phyloP scores from a whole-genome alignment of 2,888 invertebrate species.

The Agrenia bidenticulata region DNA sequence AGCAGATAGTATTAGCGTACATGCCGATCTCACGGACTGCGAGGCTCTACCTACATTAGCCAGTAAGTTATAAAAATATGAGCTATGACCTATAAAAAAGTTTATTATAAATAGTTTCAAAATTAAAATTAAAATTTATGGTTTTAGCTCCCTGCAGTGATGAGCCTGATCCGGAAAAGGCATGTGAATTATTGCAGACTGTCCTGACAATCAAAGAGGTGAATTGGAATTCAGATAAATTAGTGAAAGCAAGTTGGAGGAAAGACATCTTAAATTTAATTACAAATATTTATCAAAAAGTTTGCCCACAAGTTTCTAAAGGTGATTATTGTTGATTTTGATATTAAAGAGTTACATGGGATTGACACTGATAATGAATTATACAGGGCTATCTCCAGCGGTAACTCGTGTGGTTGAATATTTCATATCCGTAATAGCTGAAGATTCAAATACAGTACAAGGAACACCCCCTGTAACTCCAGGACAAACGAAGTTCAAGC shows the following conservation, averaged over 20 bases:
- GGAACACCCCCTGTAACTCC: not conserved
- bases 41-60: too few species aligned
- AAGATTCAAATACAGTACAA: too few species aligned
- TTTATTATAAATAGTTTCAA: too few species aligned
- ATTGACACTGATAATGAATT: too few species aligned
- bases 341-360: too few species aligned
- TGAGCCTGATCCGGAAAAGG: not conserved
- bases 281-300: conserved; percentile 4
- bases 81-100: too few species aligned
- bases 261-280: not conserved
- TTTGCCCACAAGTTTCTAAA: conserved; percentile 21
- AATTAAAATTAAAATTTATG: too few species aligned
- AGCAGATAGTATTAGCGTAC: not conserved
- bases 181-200: not conserved
- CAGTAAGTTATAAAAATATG: too few species aligned
- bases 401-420: conserved; percentile 8
- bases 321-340: too few species aligned
- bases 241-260: conserved; percentile 7
- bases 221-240: not conserved
- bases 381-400: conserved; percentile 3
- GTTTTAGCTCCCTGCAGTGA: not conserved
- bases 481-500: not conserved
- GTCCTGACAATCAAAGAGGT: not conserved
- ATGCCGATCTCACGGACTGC: too few species aligned
- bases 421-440: not conserved